Evolutionary conservation across 2,113 vertebrate genomes (phyloP), one percentile per base, ranked within the genome.

Genomic region (Callopanchax toddi): DNA sequence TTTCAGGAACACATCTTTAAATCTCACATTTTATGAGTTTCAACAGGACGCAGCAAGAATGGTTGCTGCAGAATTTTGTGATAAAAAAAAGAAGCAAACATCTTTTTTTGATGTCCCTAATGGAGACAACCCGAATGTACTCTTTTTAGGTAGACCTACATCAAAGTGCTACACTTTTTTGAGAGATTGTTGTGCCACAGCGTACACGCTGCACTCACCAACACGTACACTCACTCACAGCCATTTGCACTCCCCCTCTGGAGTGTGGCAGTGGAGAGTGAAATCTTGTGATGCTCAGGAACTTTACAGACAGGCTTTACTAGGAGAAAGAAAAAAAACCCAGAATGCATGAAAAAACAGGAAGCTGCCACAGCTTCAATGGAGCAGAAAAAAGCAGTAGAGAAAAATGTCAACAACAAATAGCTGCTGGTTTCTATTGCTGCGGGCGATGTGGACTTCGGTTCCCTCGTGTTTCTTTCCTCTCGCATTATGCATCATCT

Each of bases 391-490:
- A 60, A 82, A 80, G 74, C 72, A 71, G 57, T 13, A 11, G 56
- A 60, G 62, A 79, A 77, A 90, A 89, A 89, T 87, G 84, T 89
- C 81, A 89, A 86, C 83, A 91, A 81, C 84, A 89, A 87, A 89
- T 86, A 87, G 72, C 84, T 89, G 85, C 83, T 84, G 72, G 82
- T 88, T 89, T 85, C 64, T 79, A 26, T 61, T 60, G 87, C 87
- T 37, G 52, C 68, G 48, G 86, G 87, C 83, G 67, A 82, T 78
- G 53, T 77, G 79, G 86, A 87, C 87, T 78, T 82, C 65, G 66
- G 76, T 75, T 89, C 67, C 59, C 76, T 74, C 65, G 11, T 80
- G 83, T 86, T 83, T 81, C 75, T 79, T 39, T 79, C 76, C 63
- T 74, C 66, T 8, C 62, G 34, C 82, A 79, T 86, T 86, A 84